Conservation (phyloP, 1,140 invertebrate genomes). For the Cherax destructor region DNA sequence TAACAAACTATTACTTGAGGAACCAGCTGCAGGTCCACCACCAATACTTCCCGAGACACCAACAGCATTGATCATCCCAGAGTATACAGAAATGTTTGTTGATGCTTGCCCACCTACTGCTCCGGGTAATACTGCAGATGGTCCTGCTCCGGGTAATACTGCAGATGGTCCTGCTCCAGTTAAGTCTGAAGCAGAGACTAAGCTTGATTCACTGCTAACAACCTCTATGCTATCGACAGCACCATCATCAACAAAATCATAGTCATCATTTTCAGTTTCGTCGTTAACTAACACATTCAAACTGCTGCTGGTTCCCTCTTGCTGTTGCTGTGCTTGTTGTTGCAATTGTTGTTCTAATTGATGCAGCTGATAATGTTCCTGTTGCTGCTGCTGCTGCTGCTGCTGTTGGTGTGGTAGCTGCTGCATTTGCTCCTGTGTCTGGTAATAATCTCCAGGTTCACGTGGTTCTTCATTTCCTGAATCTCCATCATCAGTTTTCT, state of each 20-base stretch:
- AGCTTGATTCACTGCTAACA: not conserved
- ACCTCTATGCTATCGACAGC: not conserved
- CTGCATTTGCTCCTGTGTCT: conserved; percentile 41
- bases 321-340: conserved; percentile 23
- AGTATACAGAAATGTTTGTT: not conserved
- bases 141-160: not conserved
- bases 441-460: conserved; percentile 56
- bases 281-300: not conserved
- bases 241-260: conserved; percentile 36
- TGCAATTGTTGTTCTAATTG: conserved; percentile 33
- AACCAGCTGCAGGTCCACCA: not conserved
- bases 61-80: not conserved
- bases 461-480: conserved; percentile 96
- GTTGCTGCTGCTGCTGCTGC: conserved; percentile 9
- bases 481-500: conserved; percentile 93
- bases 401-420: not conserved
- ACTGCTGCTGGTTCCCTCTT: not conserved
- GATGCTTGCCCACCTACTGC: too few species aligned
- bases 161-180: not conserved
- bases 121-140: not conserved
- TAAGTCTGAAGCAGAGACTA: not conserved
- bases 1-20: not conserved
- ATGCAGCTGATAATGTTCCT: conserved; percentile 1
- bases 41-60: not conserved
- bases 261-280: conserved; percentile 24